Conservation (phyloP, 2,888 invertebrate species). For the Ypsolopha scabrella region DNA sequence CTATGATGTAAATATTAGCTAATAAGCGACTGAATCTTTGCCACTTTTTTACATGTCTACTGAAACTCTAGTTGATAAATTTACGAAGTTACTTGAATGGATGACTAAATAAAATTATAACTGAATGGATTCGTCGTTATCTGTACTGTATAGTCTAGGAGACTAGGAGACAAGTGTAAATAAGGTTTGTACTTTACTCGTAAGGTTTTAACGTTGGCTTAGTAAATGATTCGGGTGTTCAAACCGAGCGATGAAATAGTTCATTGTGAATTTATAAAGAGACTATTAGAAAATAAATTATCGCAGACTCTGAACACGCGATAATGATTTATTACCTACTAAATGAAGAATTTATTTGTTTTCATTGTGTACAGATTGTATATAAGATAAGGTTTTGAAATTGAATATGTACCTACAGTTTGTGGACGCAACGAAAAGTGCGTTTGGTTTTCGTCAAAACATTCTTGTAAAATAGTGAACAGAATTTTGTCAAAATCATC, state of each 20-base stretch:
- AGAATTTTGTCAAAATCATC: too few relatives aligned
- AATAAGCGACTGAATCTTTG: constrained; percentile 63
- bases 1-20: constrained; percentile 57
- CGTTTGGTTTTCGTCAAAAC: too few relatives aligned
- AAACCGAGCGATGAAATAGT: constrained; percentile 1
- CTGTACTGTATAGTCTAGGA: constrained; percentile 31
- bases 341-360: too few relatives aligned
- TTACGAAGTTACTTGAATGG: constrained; percentile 20
- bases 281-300: too few relatives aligned
- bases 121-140: constrained; percentile 36
- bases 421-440: too few relatives aligned
- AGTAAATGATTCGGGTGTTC: neutral
- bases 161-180: constrained; percentile 39
- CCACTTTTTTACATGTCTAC: constrained; percentile 67
- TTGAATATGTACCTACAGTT: too few relatives aligned
- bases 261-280: too few relatives aligned
- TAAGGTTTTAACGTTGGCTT: constrained; percentile 27
- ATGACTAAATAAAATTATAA: constrained; percentile 17
- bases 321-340: too few relatives aligned
- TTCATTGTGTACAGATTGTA: too few relatives aligned
- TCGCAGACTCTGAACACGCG: too few relatives aligned
- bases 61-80: constrained; percentile 28
- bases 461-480: too few relatives aligned
- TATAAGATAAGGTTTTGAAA: too few relatives aligned
- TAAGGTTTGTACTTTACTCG: constrained; percentile 47